phyloP scores from a whole-genome alignment of 2,113 vertebrate genomes.

The Ictalurus furcatus region DNA sequence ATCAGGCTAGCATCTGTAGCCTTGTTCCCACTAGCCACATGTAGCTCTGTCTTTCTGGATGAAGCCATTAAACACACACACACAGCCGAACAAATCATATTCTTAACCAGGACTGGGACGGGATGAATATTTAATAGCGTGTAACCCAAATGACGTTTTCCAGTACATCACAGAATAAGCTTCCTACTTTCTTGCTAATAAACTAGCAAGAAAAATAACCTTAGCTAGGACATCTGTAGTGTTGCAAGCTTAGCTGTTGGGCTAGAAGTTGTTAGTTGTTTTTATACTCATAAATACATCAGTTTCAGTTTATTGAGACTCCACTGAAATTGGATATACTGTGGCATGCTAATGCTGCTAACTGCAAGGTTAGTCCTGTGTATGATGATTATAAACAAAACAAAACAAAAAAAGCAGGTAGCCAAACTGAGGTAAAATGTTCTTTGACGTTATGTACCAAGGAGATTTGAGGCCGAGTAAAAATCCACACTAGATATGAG shows the following conservation, averaged over 20 bases:
- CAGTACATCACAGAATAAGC: neutral
- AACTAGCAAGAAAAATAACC: neutral
- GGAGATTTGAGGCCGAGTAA: no score
- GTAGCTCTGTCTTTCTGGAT: constrained; percentile 1
- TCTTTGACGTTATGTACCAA: no score
- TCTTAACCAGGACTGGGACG: neutral
- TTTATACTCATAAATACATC: neutral
- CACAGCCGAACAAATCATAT: neutral
- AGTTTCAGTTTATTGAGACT: no score
- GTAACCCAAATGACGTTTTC: neutral
- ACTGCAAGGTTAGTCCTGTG: neutral
- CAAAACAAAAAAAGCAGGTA: neutral
- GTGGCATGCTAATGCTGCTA: neutral
- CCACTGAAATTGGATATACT: neutral
- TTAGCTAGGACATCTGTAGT: neutral
- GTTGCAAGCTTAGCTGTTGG: neutral
- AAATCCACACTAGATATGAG: no score
- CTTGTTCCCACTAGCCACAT: constrained; percentile 13
- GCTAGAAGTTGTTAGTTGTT: neutral
- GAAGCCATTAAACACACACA: constrained; percentile 7
- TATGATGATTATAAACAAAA: no score
- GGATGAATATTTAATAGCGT: neutral
- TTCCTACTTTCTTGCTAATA: neutral
- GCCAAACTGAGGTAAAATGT: neutral
- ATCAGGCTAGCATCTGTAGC: constrained; percentile 5